Evolutionary conservation across 2,888 invertebrate species (phyloP), one percentile per base, ranked within the genome.

Genomic region (Athrips mouffetella): DNA sequence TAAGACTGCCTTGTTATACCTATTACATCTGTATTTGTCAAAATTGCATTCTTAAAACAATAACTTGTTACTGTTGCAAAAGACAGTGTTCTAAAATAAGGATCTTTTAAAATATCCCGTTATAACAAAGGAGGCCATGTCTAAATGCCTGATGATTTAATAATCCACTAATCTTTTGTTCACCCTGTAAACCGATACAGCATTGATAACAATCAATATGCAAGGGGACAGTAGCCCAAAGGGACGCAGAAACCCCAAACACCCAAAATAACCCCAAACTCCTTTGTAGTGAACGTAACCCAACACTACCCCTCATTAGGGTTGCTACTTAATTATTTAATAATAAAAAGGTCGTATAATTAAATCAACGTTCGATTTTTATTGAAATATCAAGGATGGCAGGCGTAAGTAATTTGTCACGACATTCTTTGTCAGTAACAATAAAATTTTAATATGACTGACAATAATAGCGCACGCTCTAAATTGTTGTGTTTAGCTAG

Each of bases 291-390:
- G 60, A 79, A 62, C 70, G 86, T 67, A 83, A 87, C 62, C 66
- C 62, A 80, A 86, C 74, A 79, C 86, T 69, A 59, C 69, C 80
- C 80, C 76, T 78, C 75, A 80, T 83, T 78, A 77, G 65, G 72
- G 67, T 66, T 68, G 66, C 62, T 58, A 63, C 61, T 69, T 72
- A 71, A 78, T 77, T 75, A 72, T 73, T 69, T 70, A 72, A 73
- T 70, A 72, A 73, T 73, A 70, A 68, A 72, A 60, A 57, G 58
- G 35, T 40, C 20, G 40, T 27, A 44, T 45, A 50, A 57, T 49
- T 27, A 42, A 56, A 50, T 56, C 52, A 52, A 42, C 29, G 44
- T 49, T 52, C 41, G 46, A 51, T 49, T 53, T 52, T 54, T 49
- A n/a, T n/a, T n/a, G n/a, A n/a, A n/a, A n/a, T 37, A 48, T 45